Evolutionary conservation across 2,113 vertebrate species (phyloP).

Genomic region (Deroptyus accipitrinus): DNA sequence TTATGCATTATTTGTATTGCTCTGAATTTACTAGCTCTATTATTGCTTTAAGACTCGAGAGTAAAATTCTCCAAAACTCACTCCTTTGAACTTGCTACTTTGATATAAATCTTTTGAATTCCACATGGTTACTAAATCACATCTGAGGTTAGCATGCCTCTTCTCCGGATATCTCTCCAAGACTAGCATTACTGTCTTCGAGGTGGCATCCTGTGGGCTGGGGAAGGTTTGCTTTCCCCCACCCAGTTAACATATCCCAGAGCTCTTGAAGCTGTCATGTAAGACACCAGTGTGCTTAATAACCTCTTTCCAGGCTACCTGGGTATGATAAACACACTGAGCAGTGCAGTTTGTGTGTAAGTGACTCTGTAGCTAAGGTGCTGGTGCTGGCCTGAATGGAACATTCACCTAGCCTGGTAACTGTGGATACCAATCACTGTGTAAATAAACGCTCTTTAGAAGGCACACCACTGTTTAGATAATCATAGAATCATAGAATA

Average conservation of each 20-base stretch:
- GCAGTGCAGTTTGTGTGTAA: background rate
- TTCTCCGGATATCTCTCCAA: background rate
- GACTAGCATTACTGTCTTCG: fast-evolving
- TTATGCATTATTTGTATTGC: background rate
- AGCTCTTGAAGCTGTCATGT: background rate
- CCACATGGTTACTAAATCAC: background rate
- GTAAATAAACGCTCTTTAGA: background rate
- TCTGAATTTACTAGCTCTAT: background rate
- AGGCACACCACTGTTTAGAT: background rate
- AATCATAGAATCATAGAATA: too few relatives aligned
- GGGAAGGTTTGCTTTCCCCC: background rate
- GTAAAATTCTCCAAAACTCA: background rate
- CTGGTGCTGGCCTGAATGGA: background rate
- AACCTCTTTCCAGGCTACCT: background rate
- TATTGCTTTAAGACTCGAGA: background rate
- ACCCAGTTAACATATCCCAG: fast-evolving
- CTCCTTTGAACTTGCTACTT: background rate
- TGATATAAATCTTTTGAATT: background rate
- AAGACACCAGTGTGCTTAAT: background rate
- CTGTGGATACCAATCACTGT: background rate
- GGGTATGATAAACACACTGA: background rate
- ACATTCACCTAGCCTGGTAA: background rate
- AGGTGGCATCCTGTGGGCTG: background rate
- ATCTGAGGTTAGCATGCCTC: background rate
- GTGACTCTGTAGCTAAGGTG: background rate